Conservation (phyloP, 1,140 invertebrate genomes). For the Megalonaias nervosa region DNA sequence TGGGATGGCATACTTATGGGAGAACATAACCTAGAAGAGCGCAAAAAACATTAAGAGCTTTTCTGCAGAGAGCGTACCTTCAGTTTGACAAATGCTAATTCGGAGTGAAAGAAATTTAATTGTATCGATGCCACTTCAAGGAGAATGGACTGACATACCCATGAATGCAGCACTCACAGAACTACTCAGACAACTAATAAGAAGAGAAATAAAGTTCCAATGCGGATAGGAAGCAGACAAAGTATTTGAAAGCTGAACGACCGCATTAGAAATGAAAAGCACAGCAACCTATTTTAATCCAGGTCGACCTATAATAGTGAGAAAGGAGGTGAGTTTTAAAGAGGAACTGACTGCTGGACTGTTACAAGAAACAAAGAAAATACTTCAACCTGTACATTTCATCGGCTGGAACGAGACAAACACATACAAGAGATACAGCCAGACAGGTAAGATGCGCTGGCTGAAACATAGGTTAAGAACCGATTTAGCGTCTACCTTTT, state of each 20-base stretch:
- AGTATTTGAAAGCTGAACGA: constrained; percentile 52
- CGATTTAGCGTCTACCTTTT: constrained; percentile 36
- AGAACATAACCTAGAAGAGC: constrained; percentile 33
- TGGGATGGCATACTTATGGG: constrained; percentile 35
- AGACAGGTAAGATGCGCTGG: constrained; percentile 69
- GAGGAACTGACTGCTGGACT: constrained; percentile 69
- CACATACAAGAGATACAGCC: constrained; percentile 67
- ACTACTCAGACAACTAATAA: constrained; percentile 45
- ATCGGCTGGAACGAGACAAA: constrained; percentile 65
- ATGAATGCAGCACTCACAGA: constrained; percentile 43
- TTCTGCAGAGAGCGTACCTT: constrained; percentile 39
- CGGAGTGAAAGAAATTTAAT: constrained; percentile 36
- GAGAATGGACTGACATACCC: constrained; percentile 24
- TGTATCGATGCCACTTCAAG: constrained; percentile 41
- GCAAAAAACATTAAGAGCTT: constrained; percentile 40
- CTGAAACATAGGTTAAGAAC: constrained; percentile 34
- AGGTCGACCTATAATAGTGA: constrained; percentile 53
- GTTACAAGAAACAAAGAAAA: constrained; percentile 32
- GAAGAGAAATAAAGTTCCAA: constrained; percentile 36
- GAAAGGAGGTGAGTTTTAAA: constrained; percentile 70
- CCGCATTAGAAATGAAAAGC: constrained; percentile 25
- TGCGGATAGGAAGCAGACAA: constrained; percentile 38
- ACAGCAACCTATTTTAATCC: constrained; percentile 37
- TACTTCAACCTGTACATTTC: constrained; percentile 62
- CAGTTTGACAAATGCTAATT: constrained; percentile 47